Base-by-base conservation (phyloP, 2,113 vertebrate species). In the Regulus satrapa region DNA sequence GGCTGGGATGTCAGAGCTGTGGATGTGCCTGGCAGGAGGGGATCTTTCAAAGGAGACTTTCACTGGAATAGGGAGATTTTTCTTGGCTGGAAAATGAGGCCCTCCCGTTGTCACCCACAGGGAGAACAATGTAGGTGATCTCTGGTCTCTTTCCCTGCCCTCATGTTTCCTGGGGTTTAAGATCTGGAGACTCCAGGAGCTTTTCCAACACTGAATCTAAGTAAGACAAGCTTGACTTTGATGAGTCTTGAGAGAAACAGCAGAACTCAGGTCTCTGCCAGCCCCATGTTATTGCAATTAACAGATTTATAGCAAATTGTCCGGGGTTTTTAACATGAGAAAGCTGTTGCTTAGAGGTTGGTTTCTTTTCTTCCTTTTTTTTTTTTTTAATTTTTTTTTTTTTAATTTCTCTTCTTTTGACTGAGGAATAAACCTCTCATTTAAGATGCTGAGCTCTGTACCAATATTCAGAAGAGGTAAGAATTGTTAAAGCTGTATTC, bases 401-500 rank as follows among this genome's bases (percentile, higher is more conserved):
- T 59, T 28, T n/a, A 4, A 18, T 48, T 67, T 72, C 54, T 49
- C 6, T 67, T 54, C 5, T 40, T 62, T 92, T 84, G 45, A 54
- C 36, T 77, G 74, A 69, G 31, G 68, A 68, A 61, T 71, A 74
- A 92, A 88, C 54, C 48, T 87, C 59, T 84, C 76, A 71, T 8
- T 80, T 91, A 67, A 92, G 73, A 84, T 72, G 52, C 55, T 54
- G n/a, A 58, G 24, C 52, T 88, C 74, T 87, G 25, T 73, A 67
- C 26, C 68, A 55, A 7, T n/a, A 61, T 82, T 79, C 21, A 64
- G 62, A 66, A 92, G 49, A 97, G 84, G 90, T 91, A 95, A 94
- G 92, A 58, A 67, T 88, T 82, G 89, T 92, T 95, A 88, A 97
- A 95, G 34, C 66, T 73, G 49, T 94, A 90, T 93, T 91, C 87